Base-by-base conservation (phyloP, 2,797 vertebrate species). In the Myripristis jacobus region DNA sequence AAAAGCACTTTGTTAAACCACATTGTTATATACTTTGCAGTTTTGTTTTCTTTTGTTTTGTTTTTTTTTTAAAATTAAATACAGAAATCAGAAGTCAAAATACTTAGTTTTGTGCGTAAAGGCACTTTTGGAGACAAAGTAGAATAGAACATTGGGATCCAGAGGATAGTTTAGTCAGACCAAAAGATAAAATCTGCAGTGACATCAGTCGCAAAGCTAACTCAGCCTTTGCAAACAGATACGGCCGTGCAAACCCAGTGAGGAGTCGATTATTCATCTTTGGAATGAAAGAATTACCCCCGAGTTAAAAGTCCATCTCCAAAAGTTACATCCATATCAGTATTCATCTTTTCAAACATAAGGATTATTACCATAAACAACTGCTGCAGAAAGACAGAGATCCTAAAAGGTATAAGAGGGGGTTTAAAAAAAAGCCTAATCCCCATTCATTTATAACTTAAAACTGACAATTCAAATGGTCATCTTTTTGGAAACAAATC, bases 41-140 rank as follows among this genome's bases (percentile, higher is more conserved):
- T 75, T 83, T 80, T 0, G 66, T n/a, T n/a, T n/a, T n/a, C n/a
- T n/a, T n/a, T n/a, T n/a, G n/a, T n/a, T n/a, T n/a, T n/a, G 82
- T 75, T 83, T 80, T 0, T 65, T 85, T 84, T 48, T 78, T 27
- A 0, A 73, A 88, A 79, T 69, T 1, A 76, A 82, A 81, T 41
- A 66, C 18, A 70, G 68, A 77, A 57, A 57, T 55, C 53, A 73
- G 62, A 82, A 80, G 66, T 68, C 4, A 66, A 70, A 76, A 70
- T 81, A 75, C 60, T 67, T 52, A 52, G n/a, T 82, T 79, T 87
- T 88, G 89, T 90, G 87, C 87, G 73, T 88, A 65, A 92, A 92
- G 92, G 90, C 92, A 92, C 92, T 91, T 91, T 78, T 81, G 80
- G 80, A 88, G 82, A 72, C 55, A 75, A 70, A 72, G 65, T n/a